phyloP scores from a whole-genome alignment of 53 echinoderm and acorn worm genomes.

The Holothuria scabra region DNA sequence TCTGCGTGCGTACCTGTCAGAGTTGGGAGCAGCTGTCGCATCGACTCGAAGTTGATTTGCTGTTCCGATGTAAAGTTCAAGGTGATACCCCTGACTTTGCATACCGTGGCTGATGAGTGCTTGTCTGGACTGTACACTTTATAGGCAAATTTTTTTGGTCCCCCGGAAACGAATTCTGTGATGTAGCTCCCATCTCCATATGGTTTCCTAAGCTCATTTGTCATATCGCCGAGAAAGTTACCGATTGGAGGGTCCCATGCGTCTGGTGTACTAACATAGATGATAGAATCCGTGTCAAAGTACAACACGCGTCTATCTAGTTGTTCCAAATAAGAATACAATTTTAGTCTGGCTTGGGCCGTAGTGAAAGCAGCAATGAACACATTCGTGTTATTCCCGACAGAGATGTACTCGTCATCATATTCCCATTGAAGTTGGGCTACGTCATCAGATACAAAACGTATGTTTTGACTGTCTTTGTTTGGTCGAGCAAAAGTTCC shows the following conservation, averaged over 20 bases:
- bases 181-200: constrained; percentile 57
- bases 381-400: neutral
- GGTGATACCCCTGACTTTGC: constrained; percentile 52
- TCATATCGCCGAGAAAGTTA: constrained; percentile 62
- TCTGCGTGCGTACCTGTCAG: too few species aligned
- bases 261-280: neutral
- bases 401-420: constrained; percentile 1
- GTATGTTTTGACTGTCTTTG: neutral
- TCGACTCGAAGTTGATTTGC: too few species aligned
- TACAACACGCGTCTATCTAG: too few species aligned
- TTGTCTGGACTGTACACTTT: constrained; percentile 5
- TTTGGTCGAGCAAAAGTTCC: constrained; percentile 9
- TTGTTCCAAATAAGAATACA: too few species aligned
- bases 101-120: too few species aligned
- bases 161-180: constrained; percentile 39
- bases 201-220: constrained; percentile 53
- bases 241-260: constrained; percentile 43
- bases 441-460: neutral
- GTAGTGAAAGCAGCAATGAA: constrained; percentile 30
- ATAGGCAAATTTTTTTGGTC: constrained; percentile 63
- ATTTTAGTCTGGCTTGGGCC: constrained; percentile 20
- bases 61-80: constrained; percentile 9
- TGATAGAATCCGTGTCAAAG: too few species aligned
- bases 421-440: neutral
- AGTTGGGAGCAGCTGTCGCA: too few species aligned